phyloP scores from a whole-genome alignment of 2,797 vertebrate genomes.

The Decapterus maruadsi region DNA sequence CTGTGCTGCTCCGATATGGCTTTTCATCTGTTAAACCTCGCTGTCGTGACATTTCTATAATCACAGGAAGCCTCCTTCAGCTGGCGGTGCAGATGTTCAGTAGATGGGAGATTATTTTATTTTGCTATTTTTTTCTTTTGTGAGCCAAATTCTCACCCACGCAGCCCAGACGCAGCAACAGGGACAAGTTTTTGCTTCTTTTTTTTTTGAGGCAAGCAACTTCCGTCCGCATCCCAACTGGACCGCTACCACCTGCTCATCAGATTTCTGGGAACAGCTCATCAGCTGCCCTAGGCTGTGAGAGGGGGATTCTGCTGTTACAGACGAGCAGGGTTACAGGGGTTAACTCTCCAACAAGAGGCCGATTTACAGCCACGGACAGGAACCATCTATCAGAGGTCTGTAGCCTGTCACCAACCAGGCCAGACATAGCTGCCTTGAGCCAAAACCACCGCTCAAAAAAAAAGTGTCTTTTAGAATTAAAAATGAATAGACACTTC shows the following conservation, averaged over 20 bases:
- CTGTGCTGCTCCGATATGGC: slow-evolving; percentile 30
- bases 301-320: slow-evolving; percentile 73
- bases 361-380: slow-evolving; percentile 79
- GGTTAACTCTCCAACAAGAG: slow-evolving; percentile 85
- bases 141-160: slow-evolving; percentile 62
- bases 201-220: slow-evolving; percentile 33
- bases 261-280: slow-evolving; percentile 72
- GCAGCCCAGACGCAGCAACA: slow-evolving; percentile 31
- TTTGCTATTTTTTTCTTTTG: slow-evolving; percentile 22
- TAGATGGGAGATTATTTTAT: slow-evolving; percentile 52
- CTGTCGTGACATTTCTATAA: slow-evolving; percentile 51
- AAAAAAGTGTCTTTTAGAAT: slow-evolving; percentile 51
- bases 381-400: slow-evolving; percentile 81
- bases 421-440: slow-evolving; percentile 47
- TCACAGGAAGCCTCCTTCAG: slow-evolving; percentile 67
- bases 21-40: slow-evolving; percentile 31
- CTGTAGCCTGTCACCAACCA: slow-evolving; percentile 69
- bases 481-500: slow-evolving; percentile 51
- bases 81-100: slow-evolving; percentile 64
- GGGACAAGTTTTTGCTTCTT: slow-evolving; percentile 19
- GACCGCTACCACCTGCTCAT: slow-evolving; percentile 78
- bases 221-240: slow-evolving; percentile 63
- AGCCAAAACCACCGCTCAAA: slow-evolving; percentile 58
- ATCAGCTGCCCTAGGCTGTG: slow-evolving; percentile 73
- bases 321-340: slow-evolving; percentile 75